Evolutionary conservation across 1,140 invertebrate genomes (phyloP), one percentile per base, ranked within the genome.

Genomic region (Coboldia fuscipes): DNA sequence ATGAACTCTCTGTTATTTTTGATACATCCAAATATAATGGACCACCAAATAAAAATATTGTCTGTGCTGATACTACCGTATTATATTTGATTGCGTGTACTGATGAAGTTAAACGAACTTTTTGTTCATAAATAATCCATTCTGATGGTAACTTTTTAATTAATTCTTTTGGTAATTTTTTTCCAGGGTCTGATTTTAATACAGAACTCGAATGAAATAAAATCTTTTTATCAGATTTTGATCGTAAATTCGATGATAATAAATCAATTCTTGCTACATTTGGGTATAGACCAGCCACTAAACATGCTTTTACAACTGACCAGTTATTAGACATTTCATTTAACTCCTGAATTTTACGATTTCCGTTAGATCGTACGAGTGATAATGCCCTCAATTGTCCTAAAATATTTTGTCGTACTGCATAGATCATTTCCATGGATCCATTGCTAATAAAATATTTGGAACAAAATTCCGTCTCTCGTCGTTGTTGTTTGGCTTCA

Each of bases 301-400:
- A 48, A 4, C 83, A 81, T 3, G 84, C 88, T 56, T 94, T 96
- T 0, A 96, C 76, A 10, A 92, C 67, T 12, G 80, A 70, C 86
- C 88, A 94, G 54, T 81, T 84, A 44, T 81, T 74, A 1, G 86
- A 84, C 57, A 90, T 83, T 0, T 62, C 53, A 58, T 94, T 96
- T 3, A 82, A 59, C 41, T 75, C 72, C 41, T 72, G 59, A 18
- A 86, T 75, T 45, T 81, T 75, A 2, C 77, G 68, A 3, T 69
- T 61, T 2, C 78, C 80, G 42, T 73, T 60, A 0, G 72, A 66
- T 36, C 75, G 69, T 1, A 97, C 72, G 45, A 94, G 79, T 5
- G 83, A 75, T 1, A 77, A 68, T 0, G 82, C 78, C 38, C 84
- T 62, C n/a, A 96, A 52, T 42, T 92, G 82, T 2, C 75, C 80